Base-by-base conservation (phyloP, 1,140 invertebrate genomes). In the Ridgeia piscesae region DNA sequence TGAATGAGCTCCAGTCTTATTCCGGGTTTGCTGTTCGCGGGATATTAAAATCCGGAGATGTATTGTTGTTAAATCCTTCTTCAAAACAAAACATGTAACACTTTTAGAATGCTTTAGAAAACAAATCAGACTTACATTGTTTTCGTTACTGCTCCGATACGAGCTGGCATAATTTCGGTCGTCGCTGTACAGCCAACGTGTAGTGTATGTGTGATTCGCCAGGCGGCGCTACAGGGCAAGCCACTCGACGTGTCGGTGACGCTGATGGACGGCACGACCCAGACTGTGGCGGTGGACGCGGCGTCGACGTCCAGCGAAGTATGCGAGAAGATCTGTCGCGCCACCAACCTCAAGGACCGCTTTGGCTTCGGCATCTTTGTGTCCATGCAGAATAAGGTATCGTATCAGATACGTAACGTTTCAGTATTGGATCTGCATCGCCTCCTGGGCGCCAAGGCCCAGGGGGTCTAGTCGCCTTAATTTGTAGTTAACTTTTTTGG, bases 291-390 rank as follows among this genome's bases (percentile, higher is more conserved):
- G 77, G 94, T 94, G 1, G 95, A 95, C 91, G 93, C 95, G 4
- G 94, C 94, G 31, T 94, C 94, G 0, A 95, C 95, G 1, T 94
- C 95, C 4, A 93, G 94, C 11, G 95, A 95, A 93, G 77, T 95
- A 6, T 93, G 94, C 92, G 58, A 92, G 34, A 93, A 94, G 35
- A 94, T 95, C 48, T 92, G 93, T 42, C 93, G 94, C 42, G 93
- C 93, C 33, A 94, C 94, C 0, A 94, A 93, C 17, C 93, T 95
- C 9, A 88, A 92, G 33, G 94, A 95, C 88, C 91, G 91, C 2
- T 93, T 93, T 33, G 95, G 95, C 0, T 95, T 94, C 93, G 95
- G 95, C 33, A 90, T 95, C 11, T 95, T 95, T 89, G 94, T 95
- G 27, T 94, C 94, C 31, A 94, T 95, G 0, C 94, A 94, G 48